Base-by-base conservation (phyloP, 2,888 invertebrate genomes). In the Pandemis cinnamomeana region DNA sequence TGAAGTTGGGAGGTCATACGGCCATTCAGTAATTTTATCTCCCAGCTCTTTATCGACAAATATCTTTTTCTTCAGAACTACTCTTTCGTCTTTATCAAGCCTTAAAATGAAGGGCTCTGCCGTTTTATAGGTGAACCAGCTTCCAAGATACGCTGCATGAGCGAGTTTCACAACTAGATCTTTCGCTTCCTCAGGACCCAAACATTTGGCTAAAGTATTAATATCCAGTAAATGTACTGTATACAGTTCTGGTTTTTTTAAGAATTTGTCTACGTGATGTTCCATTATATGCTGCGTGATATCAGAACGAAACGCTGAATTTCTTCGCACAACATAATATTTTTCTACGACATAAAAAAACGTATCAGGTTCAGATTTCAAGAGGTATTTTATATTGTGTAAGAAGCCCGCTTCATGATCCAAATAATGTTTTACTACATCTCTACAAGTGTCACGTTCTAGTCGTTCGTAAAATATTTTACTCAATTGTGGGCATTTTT, bases 41-140 rank as follows among this genome's bases (percentile, higher is more conserved):
- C 72, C 72, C 0, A 63, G 36, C 11, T 13, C 10, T 63, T 68
- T 68, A 55, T 72, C 55, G 1, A 72, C 68, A 20, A 72, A 72
- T 13, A 72, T 41, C 7, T 44, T n/a, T n/a, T 72, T 68, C 41
- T 72, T 72, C 2, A 68, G 63, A 41, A 41, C n/a, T 10, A 58
- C 68, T 63, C 68, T 68, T 41, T 55, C 72, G 0, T 68, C 46
- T 13, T 72, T 68, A 58, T 48, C n/a, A 36, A 72, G 68, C 42
- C 62, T 63, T 63, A 63, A 63, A 6, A 72, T 72, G 15, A 72
- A 42, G n/a, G 68, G 72, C 20, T 72, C 72, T 20, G 68, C 72
- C 0, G 36, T 63, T 63, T 72, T 46, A 63, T 72, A 72, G 0
- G 55, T 63, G 46, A 72, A 72, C 68, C 72, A 72, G 10, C 27